Evolutionary conservation across 2,797 vertebrate species (phyloP), one percentile per base, ranked within the genome.

Genomic region (Gymnopithys bicolor): DNA sequence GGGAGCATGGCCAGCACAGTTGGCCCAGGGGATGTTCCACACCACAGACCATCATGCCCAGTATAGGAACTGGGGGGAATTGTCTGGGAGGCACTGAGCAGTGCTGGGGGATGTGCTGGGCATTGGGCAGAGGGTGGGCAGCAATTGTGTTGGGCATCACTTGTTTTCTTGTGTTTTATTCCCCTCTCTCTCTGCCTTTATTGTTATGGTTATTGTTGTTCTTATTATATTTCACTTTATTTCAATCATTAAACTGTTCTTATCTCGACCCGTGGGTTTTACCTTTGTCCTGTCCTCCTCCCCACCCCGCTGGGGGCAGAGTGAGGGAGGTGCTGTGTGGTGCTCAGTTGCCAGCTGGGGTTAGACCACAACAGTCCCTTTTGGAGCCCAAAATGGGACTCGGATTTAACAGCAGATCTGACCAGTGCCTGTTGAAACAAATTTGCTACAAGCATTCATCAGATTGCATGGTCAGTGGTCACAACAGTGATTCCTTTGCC

Each of bases 161-260:
- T 81, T 84, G 37, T 77, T 70, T 51, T 46, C 45, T 21, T 23
- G 45, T 33, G 45, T 83, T 89, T 84, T 64, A 64, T 28, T 83
- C 45, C 37, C 16, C 17, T 70, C 28, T 56, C n/a, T 81, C 30
- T 13, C 27, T 39, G 39, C 70, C 56, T 58, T 76, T 79, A 71
- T 71, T 73, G 71, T 51, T 55, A 48, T 48, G 60, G 68, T 10
- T 49, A 16, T 5, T 75, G 62, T 9, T 53, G 58, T 32, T 60
- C 41, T 43, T 69, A 80, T 70, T 51, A 83, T 70, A 69, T 89
- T 89, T 83, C 51, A 77, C 64, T 77, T 89, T 52, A 70, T 89
- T 89, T 83, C 45, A 58, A 52, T 46, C 58, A 89, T 89, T 89
- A 89, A 89, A 89, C 66, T 84, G 58, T 89, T 83, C 87, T 83